Evolutionary conservation across 2,888 invertebrate genomes (phyloP).

Genomic region (Tholera decimalis): DNA sequence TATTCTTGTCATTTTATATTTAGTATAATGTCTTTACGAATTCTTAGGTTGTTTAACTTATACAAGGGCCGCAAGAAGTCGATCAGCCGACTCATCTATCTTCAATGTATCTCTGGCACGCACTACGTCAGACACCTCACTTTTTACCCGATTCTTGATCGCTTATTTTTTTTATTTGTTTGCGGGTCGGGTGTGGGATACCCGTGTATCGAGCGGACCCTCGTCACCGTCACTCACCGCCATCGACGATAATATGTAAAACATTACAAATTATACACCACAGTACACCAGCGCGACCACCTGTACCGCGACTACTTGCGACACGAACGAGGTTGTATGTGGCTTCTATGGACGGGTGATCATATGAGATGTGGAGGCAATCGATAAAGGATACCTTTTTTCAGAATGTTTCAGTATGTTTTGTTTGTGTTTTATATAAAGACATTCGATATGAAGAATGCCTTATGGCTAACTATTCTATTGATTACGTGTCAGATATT

Average conservation of each 20-base stretch:
- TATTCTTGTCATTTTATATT: conserved; percentile 4
- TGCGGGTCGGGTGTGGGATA: background rate
- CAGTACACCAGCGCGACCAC: conserved; percentile 2
- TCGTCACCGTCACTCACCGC: conserved; percentile 52
- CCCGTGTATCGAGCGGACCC: conserved; percentile 34
- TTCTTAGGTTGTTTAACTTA: background rate
- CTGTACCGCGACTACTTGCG: background rate
- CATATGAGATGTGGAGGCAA: too few species aligned
- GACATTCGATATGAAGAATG: background rate
- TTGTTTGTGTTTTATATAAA: conserved; percentile 11
- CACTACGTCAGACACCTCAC: conserved; percentile 9
- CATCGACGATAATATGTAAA: conserved; percentile 42
- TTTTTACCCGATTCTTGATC: conserved; percentile 44
- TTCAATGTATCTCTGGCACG: conserved; percentile 33
- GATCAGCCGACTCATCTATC: conserved; percentile 43
- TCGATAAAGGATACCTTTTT: conserved; percentile 26
- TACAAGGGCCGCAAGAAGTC: background rate
- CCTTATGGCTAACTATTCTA: too few species aligned
- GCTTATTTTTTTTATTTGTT: conserved; percentile 48
- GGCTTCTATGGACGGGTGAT: too few species aligned
- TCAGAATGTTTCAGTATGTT: conserved; percentile 8
- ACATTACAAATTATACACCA: conserved; percentile 53
- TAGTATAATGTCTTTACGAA: too few species aligned
- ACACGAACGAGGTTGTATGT: conserved; percentile 11
- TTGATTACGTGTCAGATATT: too few species aligned